Evolutionary conservation across 2,888 invertebrate species (phyloP).

Genomic region (Micropterix aruncella): DNA sequence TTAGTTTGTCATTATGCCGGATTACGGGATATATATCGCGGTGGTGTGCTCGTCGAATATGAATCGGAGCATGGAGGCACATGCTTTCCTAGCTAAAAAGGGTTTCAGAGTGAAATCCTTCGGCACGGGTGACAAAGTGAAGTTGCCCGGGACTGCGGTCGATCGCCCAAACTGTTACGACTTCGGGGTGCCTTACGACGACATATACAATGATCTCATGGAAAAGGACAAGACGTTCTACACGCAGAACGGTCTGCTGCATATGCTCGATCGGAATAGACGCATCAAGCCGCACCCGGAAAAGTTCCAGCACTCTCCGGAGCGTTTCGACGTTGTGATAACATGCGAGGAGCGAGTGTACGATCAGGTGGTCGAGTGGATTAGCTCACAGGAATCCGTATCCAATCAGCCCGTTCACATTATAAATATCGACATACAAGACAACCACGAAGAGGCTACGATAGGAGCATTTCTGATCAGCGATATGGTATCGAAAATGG

Average conservation of each 20-base stretch:
- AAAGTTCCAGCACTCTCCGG: constrained; percentile 78
- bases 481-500: constrained; percentile 85
- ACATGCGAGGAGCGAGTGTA: constrained; percentile 98
- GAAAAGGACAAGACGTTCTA: constrained; percentile 87
- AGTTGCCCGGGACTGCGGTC: constrained; percentile 87
- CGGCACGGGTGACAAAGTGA: constrained; percentile 91
- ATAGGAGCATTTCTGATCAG: constrained; percentile 96
- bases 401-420: constrained; percentile 88
- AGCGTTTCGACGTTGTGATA: constrained; percentile 90
- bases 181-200: constrained; percentile 90
- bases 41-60: constrained; percentile 99
- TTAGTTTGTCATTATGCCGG: constrained; percentile 8
- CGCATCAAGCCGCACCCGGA: constrained; percentile 91
- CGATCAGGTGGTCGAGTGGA: constrained; percentile 92
- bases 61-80: constrained; percentile 99
- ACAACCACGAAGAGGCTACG: constrained; percentile 98
- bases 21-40: constrained; percentile 57
- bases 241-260: constrained; percentile 94
- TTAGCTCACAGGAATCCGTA: constrained; percentile 66
- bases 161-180: constrained; percentile 96
- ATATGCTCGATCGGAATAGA: constrained; percentile 95
- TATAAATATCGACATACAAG: constrained; percentile 96
- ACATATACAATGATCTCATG: constrained; percentile 86
- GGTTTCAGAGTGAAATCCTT: constrained; percentile 92
- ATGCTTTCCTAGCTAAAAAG: constrained; percentile 92